Evolutionary conservation across 1,140 invertebrate species (phyloP).

Genomic region (Eubasilissa regina): DNA sequence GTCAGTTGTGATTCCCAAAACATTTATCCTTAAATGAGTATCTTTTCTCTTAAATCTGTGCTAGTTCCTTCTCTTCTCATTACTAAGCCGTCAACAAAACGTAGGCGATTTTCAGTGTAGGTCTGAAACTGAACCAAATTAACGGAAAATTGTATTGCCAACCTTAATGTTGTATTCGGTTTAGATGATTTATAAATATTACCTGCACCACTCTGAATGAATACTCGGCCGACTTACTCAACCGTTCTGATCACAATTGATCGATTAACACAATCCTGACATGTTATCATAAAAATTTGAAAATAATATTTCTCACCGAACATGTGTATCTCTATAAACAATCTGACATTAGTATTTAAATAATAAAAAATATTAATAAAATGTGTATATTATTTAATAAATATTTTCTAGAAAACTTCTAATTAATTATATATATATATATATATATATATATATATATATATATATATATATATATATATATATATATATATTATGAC

Average conservation of each 20-base stretch:
- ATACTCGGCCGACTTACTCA: not conserved
- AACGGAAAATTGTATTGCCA: conserved; percentile 30
- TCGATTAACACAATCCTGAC: not conserved
- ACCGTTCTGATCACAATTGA: not conserved
- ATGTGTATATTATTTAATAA: too few species aligned
- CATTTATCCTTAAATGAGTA: not conserved
- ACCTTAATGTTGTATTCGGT: not conserved
- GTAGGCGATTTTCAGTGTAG: not conserved
- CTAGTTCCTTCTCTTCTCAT: conserved; percentile 19
- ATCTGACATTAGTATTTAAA: too few species aligned
- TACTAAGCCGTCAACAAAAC: conserved; percentile 35
- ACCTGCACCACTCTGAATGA: conserved; percentile 7
- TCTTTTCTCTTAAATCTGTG: conserved; percentile 14
- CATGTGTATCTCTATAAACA: too few species aligned
- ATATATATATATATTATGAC: too few species aligned
- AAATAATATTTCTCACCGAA: too few species aligned
- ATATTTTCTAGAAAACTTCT: too few species aligned
- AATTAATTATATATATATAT: too few species aligned
- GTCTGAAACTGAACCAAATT: conserved; percentile 28
- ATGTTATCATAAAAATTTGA: too few species aligned
- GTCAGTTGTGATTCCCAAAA: too few species aligned
- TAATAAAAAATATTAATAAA: too few species aligned
- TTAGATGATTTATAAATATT: not conserved
- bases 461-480: too few species aligned
- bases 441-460: too few species aligned